Conservation (phyloP, 2,888 invertebrate species). For the Sycophila texana region DNA sequence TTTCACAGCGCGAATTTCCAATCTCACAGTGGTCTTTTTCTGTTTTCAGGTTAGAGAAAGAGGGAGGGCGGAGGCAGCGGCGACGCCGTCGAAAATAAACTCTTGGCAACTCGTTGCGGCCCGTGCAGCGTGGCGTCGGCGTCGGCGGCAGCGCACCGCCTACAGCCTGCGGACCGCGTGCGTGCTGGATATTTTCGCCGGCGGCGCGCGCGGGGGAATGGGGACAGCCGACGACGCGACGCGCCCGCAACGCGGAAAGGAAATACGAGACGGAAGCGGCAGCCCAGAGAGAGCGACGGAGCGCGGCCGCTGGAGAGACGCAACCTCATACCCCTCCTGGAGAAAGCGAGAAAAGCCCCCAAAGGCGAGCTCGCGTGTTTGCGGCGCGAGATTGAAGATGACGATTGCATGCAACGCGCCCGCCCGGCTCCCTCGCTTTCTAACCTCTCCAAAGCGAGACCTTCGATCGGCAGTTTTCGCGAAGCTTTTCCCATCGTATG, state of each 20-base stretch:
- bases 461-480: background rate
- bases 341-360: background rate
- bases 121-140: conserved; percentile 1
- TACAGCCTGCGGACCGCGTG: background rate
- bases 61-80: conserved; percentile 10
- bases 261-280: conserved; percentile 50
- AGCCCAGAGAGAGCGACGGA: too few species aligned
- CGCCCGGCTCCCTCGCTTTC: too few species aligned
- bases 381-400: background rate
- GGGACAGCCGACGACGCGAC: conserved; percentile 51
- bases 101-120: conserved; percentile 54
- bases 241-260: conserved; percentile 48
- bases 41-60: conserved; percentile 41
- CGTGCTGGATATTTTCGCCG: conserved; percentile 25
- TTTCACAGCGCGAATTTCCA: conserved; percentile 15
- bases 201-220: conserved; percentile 43
- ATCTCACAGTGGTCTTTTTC: conserved; percentile 22
- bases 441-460: too few species aligned
- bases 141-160: conserved; percentile 11
- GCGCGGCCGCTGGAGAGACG: conserved; percentile 19
- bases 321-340: background rate
- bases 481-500: too few species aligned
- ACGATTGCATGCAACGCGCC: too few species aligned
- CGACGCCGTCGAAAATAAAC: conserved; percentile 55
- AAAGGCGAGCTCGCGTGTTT: background rate